phyloP scores from a whole-genome alignment of 2,113 vertebrate species.

The Petroica traversi region DNA sequence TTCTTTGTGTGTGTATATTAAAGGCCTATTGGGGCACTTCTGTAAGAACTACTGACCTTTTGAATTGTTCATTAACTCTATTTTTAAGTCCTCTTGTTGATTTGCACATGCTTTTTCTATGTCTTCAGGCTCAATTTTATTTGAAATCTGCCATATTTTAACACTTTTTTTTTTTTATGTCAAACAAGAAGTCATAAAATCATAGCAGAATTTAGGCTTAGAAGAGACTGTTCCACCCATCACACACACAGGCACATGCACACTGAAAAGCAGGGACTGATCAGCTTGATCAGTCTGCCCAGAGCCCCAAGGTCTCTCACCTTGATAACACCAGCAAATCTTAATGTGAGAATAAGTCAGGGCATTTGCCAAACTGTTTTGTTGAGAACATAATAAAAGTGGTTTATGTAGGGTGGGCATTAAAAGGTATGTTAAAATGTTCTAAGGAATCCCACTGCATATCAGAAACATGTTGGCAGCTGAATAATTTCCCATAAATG shows the following conservation, averaged over 20 bases:
- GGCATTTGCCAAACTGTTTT: neutral
- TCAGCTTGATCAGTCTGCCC: neutral
- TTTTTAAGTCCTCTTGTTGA: neutral
- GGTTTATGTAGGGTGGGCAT: neutral
- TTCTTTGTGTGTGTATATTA: neutral
- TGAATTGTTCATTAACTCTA: neutral
- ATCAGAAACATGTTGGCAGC: neutral
- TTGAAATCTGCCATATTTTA: neutral
- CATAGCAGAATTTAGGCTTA: neutral
- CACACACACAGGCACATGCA: accelerated
- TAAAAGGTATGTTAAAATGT: neutral
- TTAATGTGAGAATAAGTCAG: neutral
- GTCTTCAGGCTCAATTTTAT: neutral
- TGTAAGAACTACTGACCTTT: neutral
- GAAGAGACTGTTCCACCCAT: neutral
- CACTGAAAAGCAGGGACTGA: neutral
- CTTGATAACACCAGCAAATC: neutral
- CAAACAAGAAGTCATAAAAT: neutral
- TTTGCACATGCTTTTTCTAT: neutral
- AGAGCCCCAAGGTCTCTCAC: neutral
- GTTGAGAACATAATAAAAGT: neutral
- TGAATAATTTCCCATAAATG: neutral
- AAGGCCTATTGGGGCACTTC: neutral
- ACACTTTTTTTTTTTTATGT: neutral
- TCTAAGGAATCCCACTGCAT: neutral